Conservation (phyloP, 1,140 invertebrate species). For the Platorchestia sp. region DNA sequence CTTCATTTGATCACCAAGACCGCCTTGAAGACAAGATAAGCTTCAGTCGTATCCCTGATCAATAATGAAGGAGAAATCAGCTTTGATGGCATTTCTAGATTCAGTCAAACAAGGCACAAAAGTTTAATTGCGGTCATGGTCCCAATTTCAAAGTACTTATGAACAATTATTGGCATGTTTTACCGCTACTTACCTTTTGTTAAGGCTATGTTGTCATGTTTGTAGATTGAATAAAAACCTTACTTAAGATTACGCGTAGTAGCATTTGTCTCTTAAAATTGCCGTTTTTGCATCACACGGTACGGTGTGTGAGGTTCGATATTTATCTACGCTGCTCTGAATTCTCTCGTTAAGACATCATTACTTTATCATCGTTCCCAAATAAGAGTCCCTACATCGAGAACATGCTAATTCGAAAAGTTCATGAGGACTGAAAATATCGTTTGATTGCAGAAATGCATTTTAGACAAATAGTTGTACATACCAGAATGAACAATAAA, state of each 20-base stretch:
- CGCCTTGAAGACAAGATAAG: not conserved
- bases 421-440: not conserved
- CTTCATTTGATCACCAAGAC: not conserved
- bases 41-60: not conserved
- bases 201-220: not conserved
- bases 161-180: not conserved
- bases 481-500: too few species aligned
- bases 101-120: not conserved
- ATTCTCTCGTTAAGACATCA: not conserved
- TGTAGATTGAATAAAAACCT: not conserved
- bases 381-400: not conserved
- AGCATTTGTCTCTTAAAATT: not conserved
- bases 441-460: not conserved
- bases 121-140: not conserved
- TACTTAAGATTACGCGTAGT: not conserved
- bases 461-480: not conserved
- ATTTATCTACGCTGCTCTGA: not conserved
- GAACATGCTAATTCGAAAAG: not conserved
- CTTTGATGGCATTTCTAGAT: not conserved
- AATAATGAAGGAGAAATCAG: not conserved
- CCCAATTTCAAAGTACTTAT: not conserved
- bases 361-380: not conserved
- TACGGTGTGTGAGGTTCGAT: not conserved
- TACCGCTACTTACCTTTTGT: not conserved
- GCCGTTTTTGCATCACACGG: not conserved